Evolutionary conservation across 2,797 vertebrate genomes (phyloP).

Genomic region (Macropodus opercularis): DNA sequence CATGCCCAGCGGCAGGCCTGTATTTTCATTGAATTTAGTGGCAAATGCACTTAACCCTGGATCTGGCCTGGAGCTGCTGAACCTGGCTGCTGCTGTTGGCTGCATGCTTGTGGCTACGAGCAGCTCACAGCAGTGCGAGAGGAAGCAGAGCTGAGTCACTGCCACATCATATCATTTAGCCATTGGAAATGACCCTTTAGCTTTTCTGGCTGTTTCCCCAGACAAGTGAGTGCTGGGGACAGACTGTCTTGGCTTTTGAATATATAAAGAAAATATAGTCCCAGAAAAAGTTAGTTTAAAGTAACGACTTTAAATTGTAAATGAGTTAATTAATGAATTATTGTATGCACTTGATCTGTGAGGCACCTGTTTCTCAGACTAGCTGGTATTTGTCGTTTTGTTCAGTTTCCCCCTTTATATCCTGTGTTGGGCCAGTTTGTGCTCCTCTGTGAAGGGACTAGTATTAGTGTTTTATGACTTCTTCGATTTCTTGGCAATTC

Average conservation of each 20-base stretch:
- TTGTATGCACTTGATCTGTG: too few species aligned
- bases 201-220: conserved; percentile 13
- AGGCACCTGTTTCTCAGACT: too few species aligned
- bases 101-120: conserved; percentile 32
- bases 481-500: too few species aligned
- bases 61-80: conserved; percentile 49
- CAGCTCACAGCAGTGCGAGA: conserved; percentile 51
- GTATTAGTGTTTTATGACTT: too few species aligned
- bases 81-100: conserved; percentile 55
- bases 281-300: too few species aligned
- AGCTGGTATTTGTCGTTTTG: too few species aligned
- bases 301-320: too few species aligned
- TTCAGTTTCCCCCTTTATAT: too few species aligned
- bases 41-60: conserved; percentile 36
- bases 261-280: not conserved
- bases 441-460: too few species aligned
- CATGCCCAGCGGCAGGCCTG: conserved; percentile 35
- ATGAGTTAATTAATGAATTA: too few species aligned
- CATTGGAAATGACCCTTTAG: conserved; percentile 13
- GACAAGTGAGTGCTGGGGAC: not conserved
- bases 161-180: conserved; percentile 25
- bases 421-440: too few species aligned
- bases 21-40: conserved; percentile 34
- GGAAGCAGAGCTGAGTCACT: conserved; percentile 9
- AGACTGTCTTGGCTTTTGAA: conserved; percentile 3